These are phyloP conservation scores for Rhincodon typus DNA, from an alignment of 2,797 vertebrate species.

Conservation along the genomic window DNA sequence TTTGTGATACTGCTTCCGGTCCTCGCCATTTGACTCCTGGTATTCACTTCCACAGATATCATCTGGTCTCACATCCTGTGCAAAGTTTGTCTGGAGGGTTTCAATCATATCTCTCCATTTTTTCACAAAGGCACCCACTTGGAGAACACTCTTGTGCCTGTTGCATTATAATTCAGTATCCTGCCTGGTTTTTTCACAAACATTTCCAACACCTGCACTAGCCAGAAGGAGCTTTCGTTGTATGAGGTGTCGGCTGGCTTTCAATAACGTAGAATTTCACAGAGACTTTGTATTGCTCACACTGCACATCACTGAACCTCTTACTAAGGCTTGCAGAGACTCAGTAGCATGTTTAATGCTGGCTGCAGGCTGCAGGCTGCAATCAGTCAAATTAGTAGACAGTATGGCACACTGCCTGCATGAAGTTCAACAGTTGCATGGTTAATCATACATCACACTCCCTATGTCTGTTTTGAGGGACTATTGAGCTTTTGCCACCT, in stretches of 20 bases:
- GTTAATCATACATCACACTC: not conserved
- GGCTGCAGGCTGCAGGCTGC: not conserved
- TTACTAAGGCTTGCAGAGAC: not conserved
- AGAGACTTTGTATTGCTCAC: not conserved
- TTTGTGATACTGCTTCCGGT: too few species aligned
- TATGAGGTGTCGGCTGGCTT: not conserved
- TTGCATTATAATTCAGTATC: not conserved
- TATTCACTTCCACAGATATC: too few species aligned
- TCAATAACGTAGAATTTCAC: not conserved
- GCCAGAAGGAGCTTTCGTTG: not conserved
- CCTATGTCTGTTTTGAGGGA: not conserved
- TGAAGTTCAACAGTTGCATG: not conserved
- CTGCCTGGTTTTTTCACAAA: not conserved
- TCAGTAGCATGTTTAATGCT: not conserved
- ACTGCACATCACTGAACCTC: not conserved
- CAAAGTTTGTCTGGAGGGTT: too few species aligned
- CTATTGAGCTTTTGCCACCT: not conserved
- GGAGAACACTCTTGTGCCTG: not conserved
- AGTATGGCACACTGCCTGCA: not conserved
- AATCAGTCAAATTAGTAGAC: not conserved
- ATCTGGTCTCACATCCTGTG: too few species aligned
- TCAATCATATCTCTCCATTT: not conserved
- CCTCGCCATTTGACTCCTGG: too few species aligned
- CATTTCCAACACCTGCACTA: not conserved
- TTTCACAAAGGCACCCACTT: not conserved